Evolutionary conservation across 1,140 invertebrate genomes (phyloP), one percentile per base, ranked within the genome.

Genomic region (Parasteatoda tepidariorum): DNA sequence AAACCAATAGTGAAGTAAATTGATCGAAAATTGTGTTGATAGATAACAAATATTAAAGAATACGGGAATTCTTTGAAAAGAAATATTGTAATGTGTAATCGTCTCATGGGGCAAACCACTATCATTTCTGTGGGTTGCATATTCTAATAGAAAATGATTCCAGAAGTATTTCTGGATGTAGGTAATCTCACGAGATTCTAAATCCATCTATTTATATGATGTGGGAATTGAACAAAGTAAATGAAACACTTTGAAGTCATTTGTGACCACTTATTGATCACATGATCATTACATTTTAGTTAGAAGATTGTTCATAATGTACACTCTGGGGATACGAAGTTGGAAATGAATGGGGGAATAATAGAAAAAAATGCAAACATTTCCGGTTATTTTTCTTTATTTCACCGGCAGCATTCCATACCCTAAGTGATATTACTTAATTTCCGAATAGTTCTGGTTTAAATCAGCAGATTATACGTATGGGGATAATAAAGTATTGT

Each of bases 201-300:
- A 41, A 38, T 75, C 55, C 55, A 75, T 62, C 31, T 31, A 62
- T 75, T 61, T 62, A 30, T 15, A 57, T 78, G 71, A 76, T 41
- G 31, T 26, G 30, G 18, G 57, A 55, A 26, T 48, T 26, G 61
- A 62, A 9, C 22, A 41, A 66, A 78, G 62, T 78, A 78, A 78
- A 78, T 66, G 74, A 66, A 66, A 64, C 28, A 61, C 18, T 78
- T 78, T 74, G 41, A 66, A 79, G 11, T 64, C 76, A 68, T 57
- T 79, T 68, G 64, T 15, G 31, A 38, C 41, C 59, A 48, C 24
- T 34, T 62, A 55, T 78, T 66, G 62, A 67, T 78, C 48, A 34
- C 28, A n/a, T n/a, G n/a, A n/a, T n/a, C n/a, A n/a, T n/a, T n/a
- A n/a, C n/a, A n/a, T n/a, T n/a, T n/a, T n/a, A n/a, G n/a, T n/a